These are phyloP conservation scores for Maconellicoccus hirsutus DNA, from an alignment of 1,140 invertebrate species.

Conservation along the genomic window DNA sequence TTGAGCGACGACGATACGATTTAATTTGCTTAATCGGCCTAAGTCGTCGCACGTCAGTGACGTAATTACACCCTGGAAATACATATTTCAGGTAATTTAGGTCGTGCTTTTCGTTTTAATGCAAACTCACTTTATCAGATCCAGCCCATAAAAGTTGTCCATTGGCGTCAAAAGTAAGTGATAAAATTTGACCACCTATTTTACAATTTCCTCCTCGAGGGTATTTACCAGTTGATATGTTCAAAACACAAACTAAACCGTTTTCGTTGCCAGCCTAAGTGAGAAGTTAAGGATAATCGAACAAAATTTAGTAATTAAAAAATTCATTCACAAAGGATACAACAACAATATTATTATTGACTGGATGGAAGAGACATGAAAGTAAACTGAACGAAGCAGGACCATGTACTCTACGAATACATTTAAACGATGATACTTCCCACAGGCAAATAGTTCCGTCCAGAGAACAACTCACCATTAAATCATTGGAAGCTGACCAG, in stretches of 20 bases:
- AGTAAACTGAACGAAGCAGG: slow-evolving; percentile 50
- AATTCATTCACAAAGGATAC: slow-evolving; percentile 46
- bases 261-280: slow-evolving; percentile 58
- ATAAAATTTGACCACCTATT: slow-evolving; percentile 59
- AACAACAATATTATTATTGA: slow-evolving; percentile 79
- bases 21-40: slow-evolving; percentile 58
- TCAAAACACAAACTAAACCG: slow-evolving; percentile 65
- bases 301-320: slow-evolving; percentile 3
- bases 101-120: slow-evolving; percentile 10
- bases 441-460: slow-evolving; percentile 67
- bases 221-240: slow-evolving; percentile 77
- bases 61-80: slow-evolving; percentile 49
- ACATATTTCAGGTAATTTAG: background rate
- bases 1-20: slow-evolving; percentile 48
- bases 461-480: slow-evolving; percentile 62
- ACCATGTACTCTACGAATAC: slow-evolving; percentile 53
- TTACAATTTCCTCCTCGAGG: slow-evolving; percentile 58
- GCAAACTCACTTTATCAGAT: slow-evolving; percentile 52
- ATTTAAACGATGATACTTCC: slow-evolving; percentile 45
- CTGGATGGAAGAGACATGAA: slow-evolving; percentile 68
- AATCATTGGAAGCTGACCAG: slow-evolving; percentile 77
- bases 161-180: slow-evolving; percentile 64
- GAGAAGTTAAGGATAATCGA: slow-evolving; percentile 11
- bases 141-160: slow-evolving; percentile 71
- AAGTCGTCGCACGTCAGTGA: slow-evolving; percentile 59